Conservation (phyloP, 2,113 vertebrate species). For the Barbus barbus region DNA sequence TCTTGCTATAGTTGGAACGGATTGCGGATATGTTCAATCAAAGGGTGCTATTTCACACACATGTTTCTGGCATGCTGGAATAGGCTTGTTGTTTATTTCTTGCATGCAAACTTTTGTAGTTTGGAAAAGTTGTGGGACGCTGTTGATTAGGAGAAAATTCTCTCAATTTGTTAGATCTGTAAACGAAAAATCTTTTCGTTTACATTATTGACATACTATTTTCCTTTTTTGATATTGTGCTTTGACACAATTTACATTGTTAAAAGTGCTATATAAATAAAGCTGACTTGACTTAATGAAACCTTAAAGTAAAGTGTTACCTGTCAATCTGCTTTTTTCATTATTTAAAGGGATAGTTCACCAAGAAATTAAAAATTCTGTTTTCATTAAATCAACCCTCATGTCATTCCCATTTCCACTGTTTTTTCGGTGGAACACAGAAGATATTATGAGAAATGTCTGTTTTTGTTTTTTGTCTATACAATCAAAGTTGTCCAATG, state of each 20-base stretch:
- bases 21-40: not conserved
- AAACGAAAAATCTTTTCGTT: too few species aligned
- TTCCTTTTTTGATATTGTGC: too few species aligned
- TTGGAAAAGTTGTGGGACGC: too few species aligned
- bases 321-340: not conserved
- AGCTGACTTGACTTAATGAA: too few species aligned
- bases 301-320: not conserved
- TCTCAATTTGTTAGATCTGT: too few species aligned
- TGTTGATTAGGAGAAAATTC: too few species aligned
- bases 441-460: not conserved
- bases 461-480: not conserved
- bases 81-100: too few species aligned
- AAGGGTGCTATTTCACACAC: not conserved
- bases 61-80: not conserved
- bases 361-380: not conserved
- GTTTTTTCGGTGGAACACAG: not conserved
- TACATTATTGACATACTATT: too few species aligned
- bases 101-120: too few species aligned
- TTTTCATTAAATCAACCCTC: not conserved
- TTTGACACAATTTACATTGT: too few species aligned
- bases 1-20: not conserved
- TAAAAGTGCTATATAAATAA: too few species aligned
- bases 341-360: not conserved
- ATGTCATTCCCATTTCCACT: not conserved
- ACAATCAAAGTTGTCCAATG: not conserved